These are phyloP conservation scores for Lepus oiostolus DNA, from an alignment of 2,797 vertebrate genomes.

Conservation along the genomic window DNA sequence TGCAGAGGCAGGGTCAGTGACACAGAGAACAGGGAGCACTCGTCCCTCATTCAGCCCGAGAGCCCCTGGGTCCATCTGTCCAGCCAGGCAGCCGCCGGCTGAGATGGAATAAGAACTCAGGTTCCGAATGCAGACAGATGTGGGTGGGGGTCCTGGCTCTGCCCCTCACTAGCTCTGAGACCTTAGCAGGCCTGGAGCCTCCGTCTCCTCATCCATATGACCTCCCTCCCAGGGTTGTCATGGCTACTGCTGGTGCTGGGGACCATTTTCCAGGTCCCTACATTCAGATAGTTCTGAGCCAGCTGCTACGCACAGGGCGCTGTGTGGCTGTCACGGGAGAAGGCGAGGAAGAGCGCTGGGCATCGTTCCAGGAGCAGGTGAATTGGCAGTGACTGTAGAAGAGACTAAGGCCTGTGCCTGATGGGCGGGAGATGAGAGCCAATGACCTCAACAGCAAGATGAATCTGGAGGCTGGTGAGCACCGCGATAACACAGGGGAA, in stretches of 20 bases:
- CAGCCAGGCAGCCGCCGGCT: not conserved
- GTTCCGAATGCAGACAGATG: not conserved
- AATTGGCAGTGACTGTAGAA: not conserved
- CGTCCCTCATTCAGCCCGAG: not conserved
- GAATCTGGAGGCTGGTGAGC: not conserved
- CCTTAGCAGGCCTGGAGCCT: not conserved
- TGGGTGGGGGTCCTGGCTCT: not conserved
- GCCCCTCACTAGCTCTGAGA: not conserved
- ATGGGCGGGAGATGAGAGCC: not conserved
- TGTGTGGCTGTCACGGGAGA: not conserved
- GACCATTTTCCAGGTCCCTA: not conserved
- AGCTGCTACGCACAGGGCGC: not conserved
- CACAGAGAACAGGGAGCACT: not conserved
- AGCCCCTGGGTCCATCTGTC: not conserved
- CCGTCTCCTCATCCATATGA: not conserved
- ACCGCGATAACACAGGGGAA: not conserved
- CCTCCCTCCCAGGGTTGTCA: not conserved
- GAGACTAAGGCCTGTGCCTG: not conserved
- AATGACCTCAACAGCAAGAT: not conserved
- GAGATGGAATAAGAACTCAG: not conserved
- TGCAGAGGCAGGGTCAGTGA: too few relatives aligned
- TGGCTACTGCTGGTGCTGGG: too few relatives aligned
- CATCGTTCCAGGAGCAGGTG: not conserved
- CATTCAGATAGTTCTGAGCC: not conserved
- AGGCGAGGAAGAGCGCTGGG: not conserved